Evolutionary conservation across 1,140 invertebrate species (phyloP).

Genomic region (Apolygus lucorum): DNA sequence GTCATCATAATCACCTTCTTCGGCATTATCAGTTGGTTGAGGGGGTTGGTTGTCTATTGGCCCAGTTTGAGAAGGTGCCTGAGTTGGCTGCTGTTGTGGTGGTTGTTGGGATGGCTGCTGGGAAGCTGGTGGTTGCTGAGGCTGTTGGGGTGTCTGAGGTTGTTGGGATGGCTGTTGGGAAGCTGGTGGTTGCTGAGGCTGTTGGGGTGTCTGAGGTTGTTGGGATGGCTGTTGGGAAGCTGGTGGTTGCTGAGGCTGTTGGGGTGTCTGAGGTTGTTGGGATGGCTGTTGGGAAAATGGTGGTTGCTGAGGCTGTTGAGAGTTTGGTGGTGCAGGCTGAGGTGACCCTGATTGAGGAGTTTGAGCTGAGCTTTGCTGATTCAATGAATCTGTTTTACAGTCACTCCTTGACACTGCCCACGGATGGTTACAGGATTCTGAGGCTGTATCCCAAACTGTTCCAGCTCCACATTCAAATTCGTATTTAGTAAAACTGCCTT

Average conservation of each 20-base stretch:
- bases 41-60: no score
- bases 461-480: constrained; percentile 55
- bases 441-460: constrained; percentile 54
- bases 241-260: constrained; percentile 4
- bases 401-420: constrained; percentile 41
- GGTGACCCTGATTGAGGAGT: neutral
- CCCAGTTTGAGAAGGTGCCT: neutral
- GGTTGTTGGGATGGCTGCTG: neutral
- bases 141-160: constrained; percentile 15
- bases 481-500: constrained; percentile 48
- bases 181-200: constrained; percentile 4
- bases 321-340: no score
- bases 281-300: neutral
- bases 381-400: constrained; percentile 23
- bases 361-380: neutral
- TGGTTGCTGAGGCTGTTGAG: neutral
- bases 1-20: neutral
- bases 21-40: neutral
- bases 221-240: neutral
- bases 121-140: neutral
- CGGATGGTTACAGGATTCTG: constrained; percentile 51
- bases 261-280: constrained; percentile 16
- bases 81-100: neutral
- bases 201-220: neutral
- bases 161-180: constrained; percentile 20